phyloP scores from a whole-genome alignment of 1,140 invertebrate species.

The Sitophilus oryzae region DNA sequence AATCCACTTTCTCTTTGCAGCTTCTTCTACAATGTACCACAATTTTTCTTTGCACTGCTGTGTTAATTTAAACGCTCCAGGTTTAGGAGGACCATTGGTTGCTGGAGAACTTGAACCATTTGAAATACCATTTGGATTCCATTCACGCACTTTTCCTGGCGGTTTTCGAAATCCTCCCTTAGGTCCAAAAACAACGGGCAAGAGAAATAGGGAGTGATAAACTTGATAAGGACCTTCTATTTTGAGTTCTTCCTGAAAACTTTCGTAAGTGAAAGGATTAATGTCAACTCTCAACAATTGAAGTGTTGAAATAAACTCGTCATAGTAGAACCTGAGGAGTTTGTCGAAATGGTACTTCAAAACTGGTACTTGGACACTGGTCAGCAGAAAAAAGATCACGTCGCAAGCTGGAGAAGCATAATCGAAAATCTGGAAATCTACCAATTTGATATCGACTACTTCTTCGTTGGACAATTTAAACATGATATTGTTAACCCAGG shows the following conservation, averaged over 20 bases:
- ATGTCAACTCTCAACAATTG: constrained; percentile 25
- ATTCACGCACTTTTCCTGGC: constrained; percentile 1
- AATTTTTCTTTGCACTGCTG: constrained; percentile 12
- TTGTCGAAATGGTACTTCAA: constrained; percentile 43
- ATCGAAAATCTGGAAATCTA: constrained; percentile 56
- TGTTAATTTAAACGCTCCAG: not conserved
- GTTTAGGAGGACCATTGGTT: not conserved
- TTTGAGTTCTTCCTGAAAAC: constrained; percentile 27
- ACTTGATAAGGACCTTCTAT: constrained; percentile 3
- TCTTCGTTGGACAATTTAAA: constrained; percentile 38
- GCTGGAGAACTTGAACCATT: not conserved
- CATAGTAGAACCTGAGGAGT: constrained; percentile 48
- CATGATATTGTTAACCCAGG: constrained; percentile 58
- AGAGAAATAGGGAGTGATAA: constrained; percentile 11
- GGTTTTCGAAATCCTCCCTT: not conserved
- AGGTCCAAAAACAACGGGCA: constrained; percentile 8
- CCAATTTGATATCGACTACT: constrained; percentile 48
- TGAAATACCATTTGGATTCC: not conserved
- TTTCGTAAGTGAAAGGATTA: constrained; percentile 22
- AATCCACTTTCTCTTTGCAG: constrained; percentile 13
- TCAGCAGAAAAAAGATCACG: constrained; percentile 51
- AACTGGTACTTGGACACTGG: constrained; percentile 45
- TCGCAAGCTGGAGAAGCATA: constrained; percentile 50
- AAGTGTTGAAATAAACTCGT: constrained; percentile 43
- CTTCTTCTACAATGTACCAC: constrained; percentile 14